A percentile compares a stretch with the other conserved stretches of the same genome.
Evolutionary conservation across 2,888 invertebrate species (phyloP).

Genomic region (Crocallis elinguaria): DNA sequence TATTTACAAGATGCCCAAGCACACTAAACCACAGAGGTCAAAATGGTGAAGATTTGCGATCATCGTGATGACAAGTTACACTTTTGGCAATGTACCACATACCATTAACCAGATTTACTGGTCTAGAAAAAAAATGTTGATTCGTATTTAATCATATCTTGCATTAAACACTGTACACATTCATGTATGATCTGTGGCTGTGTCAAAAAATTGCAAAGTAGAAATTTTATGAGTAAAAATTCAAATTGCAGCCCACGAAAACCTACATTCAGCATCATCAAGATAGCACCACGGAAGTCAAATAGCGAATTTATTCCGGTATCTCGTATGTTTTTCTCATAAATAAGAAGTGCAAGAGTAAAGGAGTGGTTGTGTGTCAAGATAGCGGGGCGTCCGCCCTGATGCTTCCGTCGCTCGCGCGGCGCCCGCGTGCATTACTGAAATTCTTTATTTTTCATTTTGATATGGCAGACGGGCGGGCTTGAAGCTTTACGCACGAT

Average conservation of each 20-base stretch:
- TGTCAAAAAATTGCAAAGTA: too few relatives aligned
- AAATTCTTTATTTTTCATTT: conserved; percentile 70
- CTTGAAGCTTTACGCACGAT: too few relatives aligned
- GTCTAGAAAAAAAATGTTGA: too few relatives aligned
- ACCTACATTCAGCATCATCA: conserved; percentile 13
- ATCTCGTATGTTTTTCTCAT: conserved; percentile 63
- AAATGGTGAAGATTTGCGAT: too few relatives aligned
- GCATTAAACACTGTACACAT: too few relatives aligned
- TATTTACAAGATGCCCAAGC: too few relatives aligned
- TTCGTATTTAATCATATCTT: too few relatives aligned
- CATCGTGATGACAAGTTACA: too few relatives aligned
- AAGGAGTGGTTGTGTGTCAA: conserved; percentile 71
- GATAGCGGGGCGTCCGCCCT: conserved; percentile 69
- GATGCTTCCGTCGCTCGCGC: conserved; percentile 61
- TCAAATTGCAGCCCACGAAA: background rate
- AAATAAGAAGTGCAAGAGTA: conserved; percentile 68
- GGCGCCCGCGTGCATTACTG: conserved; percentile 63
- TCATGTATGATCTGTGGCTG: too few relatives aligned
- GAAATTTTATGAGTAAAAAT: background rate
- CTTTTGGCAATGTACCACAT: too few relatives aligned
- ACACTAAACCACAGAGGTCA: too few relatives aligned
- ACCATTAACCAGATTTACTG: too few relatives aligned
- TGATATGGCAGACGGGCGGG: conserved; percentile 46
- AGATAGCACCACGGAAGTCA: conserved; percentile 39
- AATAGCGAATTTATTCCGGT: conserved; percentile 59